Base-by-base conservation (phyloP, 2,888 invertebrate species). In the Sceliomorpha sp. region DNA sequence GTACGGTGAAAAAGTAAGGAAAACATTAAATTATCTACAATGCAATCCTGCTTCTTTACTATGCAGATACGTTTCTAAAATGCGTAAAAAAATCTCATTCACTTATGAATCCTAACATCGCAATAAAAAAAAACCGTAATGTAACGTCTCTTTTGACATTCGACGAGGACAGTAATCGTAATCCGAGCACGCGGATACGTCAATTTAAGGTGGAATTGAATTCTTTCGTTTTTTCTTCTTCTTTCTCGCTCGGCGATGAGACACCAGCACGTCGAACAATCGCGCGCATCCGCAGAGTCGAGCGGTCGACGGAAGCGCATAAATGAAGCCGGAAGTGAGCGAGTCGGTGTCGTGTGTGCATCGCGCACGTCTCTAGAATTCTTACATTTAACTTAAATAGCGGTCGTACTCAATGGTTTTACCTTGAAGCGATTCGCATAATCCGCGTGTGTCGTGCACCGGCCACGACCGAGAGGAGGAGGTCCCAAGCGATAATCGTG, bases 271-370 rank as follows among this genome's bases (percentile, higher is more conserved):
- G 27, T 24, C 51, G 45, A 36, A 59, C 62, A 58, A 62, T 62
- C 58, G 32, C 34, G n/a, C 37, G 62, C 53, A 63, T 60, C 60
- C 69, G 75, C 64, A 66, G 64, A 71, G 75, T 72, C 71, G 59
- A 67, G 20, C 69, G 32, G 40, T 55, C 69, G 74, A 71, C 81
- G 83, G 82, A 81, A 82, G 79, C 51, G 75, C 56, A 77, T 77
- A 76, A 81, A 81, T 79, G 77, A 80, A 81, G 68, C 80, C 77
- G 79, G 80, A 83, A 70, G 51, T 27, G 5, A 40, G 13, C 56
- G 45, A 56, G 53, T 48, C 51, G 42, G 17, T 27, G 31, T n/a
- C 50, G 55, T 48, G 44, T 12, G 34, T 40, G 29, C 29, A 3
- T 24, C n/a, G n/a, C n/a, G 29, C 27, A 42, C 37, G 29, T 58